phyloP scores from a whole-genome alignment of 2,888 invertebrate species.

The Agonopterix subpropinquella region DNA sequence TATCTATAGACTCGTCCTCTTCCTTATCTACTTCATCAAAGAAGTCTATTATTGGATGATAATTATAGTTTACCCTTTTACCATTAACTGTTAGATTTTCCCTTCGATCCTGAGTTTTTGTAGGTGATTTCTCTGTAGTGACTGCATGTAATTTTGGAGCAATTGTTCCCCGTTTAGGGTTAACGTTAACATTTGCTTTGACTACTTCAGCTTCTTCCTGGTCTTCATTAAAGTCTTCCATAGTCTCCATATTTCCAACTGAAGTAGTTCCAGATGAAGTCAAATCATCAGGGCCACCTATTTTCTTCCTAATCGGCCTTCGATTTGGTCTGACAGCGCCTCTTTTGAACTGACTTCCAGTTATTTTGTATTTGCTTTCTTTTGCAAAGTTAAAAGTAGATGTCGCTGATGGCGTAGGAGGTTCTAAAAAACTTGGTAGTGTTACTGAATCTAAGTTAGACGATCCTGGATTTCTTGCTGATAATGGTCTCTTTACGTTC shows the following conservation, averaged over 20 bases:
- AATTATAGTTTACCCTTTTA: slow-evolving; percentile 85
- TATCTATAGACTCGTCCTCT: slow-evolving; percentile 48
- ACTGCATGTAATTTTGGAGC: slow-evolving; percentile 51
- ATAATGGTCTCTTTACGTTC: slow-evolving; percentile 49
- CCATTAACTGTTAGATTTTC: slow-evolving; percentile 38
- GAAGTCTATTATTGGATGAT: slow-evolving; percentile 89
- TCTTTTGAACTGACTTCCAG: slow-evolving; percentile 52
- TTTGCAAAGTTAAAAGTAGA: slow-evolving; percentile 43
- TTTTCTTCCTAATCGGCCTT: slow-evolving; percentile 63
- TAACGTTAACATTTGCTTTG: slow-evolving; percentile 28
- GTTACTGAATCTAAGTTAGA: slow-evolving; percentile 44
- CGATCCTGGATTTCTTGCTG: slow-evolving; percentile 33
- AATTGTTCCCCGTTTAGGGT: slow-evolving; percentile 44
- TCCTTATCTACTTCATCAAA: slow-evolving; percentile 72
- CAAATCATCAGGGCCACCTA: slow-evolving; percentile 54
- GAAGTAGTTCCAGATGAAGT: slow-evolving; percentile 60
- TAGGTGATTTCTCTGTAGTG: slow-evolving; percentile 34
- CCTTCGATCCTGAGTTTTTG: slow-evolving; percentile 27
- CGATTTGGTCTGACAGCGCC: slow-evolving; percentile 51
- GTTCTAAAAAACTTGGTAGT: slow-evolving; percentile 65
- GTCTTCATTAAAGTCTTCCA: slow-evolving; percentile 52
- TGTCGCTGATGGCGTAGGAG: slow-evolving; percentile 58
- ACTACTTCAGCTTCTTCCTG: slow-evolving; percentile 43
- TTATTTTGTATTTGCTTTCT: slow-evolving; percentile 51
- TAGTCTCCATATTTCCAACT: slow-evolving; percentile 44